These are phyloP conservation scores for Trematomus loennbergii DNA, from an alignment of 2,113 vertebrate species.

Conservation along the genomic window DNA sequence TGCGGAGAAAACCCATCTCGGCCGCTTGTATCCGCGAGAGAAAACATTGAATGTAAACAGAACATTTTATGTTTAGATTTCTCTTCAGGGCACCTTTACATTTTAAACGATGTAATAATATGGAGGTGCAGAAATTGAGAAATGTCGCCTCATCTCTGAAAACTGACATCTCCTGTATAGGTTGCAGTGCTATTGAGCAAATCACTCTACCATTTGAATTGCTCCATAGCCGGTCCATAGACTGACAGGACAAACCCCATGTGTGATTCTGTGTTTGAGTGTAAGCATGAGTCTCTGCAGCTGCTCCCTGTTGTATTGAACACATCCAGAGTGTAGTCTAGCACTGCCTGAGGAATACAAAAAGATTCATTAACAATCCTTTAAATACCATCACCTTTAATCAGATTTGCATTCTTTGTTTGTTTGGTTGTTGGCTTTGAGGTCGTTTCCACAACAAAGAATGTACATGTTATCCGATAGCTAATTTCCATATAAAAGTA, in stretches of 20 bases:
- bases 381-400: slow-evolving; percentile 56
- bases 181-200: not conserved
- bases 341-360: slow-evolving; percentile 25
- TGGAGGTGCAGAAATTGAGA: too few species aligned
- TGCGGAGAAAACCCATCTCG: too few species aligned
- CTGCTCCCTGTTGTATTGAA: slow-evolving; percentile 26
- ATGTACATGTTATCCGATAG: slow-evolving; percentile 45
- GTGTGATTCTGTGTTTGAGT: not conserved
- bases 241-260: not conserved
- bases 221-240: not conserved
- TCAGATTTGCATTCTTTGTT: slow-evolving; percentile 26
- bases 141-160: too few species aligned
- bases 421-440: slow-evolving; percentile 64
- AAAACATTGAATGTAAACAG: too few species aligned
- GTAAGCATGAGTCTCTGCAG: slow-evolving; percentile 1
- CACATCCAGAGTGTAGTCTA: too few species aligned
- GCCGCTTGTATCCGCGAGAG: too few species aligned
- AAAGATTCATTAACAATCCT: slow-evolving; percentile 41
- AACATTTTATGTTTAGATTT: too few species aligned
- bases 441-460: slow-evolving; percentile 76
- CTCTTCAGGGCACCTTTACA: too few species aligned
- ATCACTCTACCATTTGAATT: not conserved
- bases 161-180: too few species aligned
- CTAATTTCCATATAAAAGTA: slow-evolving; percentile 82
- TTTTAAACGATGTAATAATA: too few species aligned